phyloP scores from a whole-genome alignment of 2,113 vertebrate species.

The Harpagus bidentatus region DNA sequence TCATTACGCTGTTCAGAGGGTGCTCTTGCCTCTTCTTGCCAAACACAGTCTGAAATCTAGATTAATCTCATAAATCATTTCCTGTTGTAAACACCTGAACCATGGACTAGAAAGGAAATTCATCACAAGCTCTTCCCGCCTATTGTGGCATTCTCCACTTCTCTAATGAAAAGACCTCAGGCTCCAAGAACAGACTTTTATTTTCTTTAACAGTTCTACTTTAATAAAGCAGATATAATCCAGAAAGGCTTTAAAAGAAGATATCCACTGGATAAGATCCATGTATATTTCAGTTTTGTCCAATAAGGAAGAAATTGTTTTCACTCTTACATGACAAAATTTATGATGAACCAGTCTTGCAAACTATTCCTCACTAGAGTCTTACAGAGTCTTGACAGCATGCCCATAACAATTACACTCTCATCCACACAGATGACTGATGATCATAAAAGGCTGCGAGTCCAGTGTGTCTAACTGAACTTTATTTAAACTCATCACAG shows the following conservation, averaged over 20 bases:
- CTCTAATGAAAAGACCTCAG: slow-evolving; percentile 24
- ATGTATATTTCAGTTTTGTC: neutral
- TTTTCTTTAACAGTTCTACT: slow-evolving; percentile 31
- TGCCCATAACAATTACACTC: neutral
- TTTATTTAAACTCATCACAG: neutral
- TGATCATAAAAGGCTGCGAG: neutral
- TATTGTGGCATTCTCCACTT: neutral
- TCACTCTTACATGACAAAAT: neutral
- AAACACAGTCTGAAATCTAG: slow-evolving; percentile 1
- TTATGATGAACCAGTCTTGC: neutral
- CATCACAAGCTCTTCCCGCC: neutral
- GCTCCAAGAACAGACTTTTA: neutral
- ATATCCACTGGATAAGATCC: slow-evolving; percentile 20
- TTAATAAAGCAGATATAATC: slow-evolving; percentile 54
- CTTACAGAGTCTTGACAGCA: neutral
- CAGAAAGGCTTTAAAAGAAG: slow-evolving; percentile 9
- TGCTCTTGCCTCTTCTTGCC: neutral
- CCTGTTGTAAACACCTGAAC: slow-evolving; percentile 22
- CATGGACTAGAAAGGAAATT: neutral
- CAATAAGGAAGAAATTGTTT: neutral
- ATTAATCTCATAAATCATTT: slow-evolving; percentile 31
- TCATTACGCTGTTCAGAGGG: neutral
- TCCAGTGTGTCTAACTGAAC: neutral
- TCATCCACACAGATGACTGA: neutral
- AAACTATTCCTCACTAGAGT: neutral